Conservation (phyloP, 2,113 vertebrate species). For the Labeo rohita region DNA sequence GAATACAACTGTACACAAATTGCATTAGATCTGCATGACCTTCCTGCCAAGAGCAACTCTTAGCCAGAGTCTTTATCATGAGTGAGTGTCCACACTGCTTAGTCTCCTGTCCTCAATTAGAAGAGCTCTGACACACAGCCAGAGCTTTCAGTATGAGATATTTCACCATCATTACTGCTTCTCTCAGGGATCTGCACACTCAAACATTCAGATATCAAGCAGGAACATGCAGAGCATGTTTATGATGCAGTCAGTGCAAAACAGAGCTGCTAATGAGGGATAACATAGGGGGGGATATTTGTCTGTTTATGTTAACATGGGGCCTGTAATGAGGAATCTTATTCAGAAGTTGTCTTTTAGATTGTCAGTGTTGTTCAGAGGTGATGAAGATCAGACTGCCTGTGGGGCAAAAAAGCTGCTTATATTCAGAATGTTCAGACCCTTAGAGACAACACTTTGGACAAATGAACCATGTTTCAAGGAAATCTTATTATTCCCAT, state of each 20-base stretch:
- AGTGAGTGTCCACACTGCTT: neutral
- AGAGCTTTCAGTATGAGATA: neutral
- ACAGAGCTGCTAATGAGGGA: constrained; percentile 33
- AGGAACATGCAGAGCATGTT: neutral
- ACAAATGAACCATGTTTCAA: neutral
- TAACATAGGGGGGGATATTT: constrained; percentile 23
- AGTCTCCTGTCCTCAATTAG: constrained; percentile 4
- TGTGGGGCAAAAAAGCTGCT: neutral
- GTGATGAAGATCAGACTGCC: constrained; percentile 45
- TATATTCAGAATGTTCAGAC: neutral
- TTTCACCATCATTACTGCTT: constrained; percentile 10
- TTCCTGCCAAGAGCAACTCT: neutral
- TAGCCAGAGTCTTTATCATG: constrained; percentile 3
- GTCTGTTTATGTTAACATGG: constrained; percentile 37
- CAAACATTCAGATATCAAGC: constrained; percentile 9
- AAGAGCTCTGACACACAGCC: neutral
- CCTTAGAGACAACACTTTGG: neutral
- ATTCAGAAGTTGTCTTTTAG: constrained; percentile 20
- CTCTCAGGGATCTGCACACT: constrained; percentile 9
- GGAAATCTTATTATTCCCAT: neutral
- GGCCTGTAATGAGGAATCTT: constrained; percentile 21
- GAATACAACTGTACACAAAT: neutral
- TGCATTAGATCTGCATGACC: neutral
- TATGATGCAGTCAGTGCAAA: constrained; percentile 17
- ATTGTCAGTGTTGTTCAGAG: constrained; percentile 35